phyloP scores from a whole-genome alignment of 2,888 invertebrate genomes.

The Cantharis rustica region DNA sequence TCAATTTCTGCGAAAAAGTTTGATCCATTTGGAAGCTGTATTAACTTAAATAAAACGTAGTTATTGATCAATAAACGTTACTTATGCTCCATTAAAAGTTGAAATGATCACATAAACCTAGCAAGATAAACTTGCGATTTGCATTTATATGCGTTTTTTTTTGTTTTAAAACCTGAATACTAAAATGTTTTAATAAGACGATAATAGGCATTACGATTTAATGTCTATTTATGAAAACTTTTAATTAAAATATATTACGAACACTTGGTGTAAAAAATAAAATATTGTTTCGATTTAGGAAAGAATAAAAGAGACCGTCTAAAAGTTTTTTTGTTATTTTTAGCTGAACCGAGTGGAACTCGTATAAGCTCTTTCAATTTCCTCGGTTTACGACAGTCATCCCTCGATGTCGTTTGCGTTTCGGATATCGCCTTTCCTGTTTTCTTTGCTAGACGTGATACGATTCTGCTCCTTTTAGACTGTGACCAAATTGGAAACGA shows the following conservation, averaged over 20 bases:
- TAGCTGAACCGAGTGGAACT: slow-evolving; percentile 41
- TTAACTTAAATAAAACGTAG: slow-evolving; percentile 38
- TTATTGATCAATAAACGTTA: slow-evolving; percentile 50
- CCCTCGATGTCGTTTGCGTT: slow-evolving; percentile 44
- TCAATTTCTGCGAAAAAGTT: slow-evolving; percentile 26
- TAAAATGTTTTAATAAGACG: slow-evolving; percentile 41
- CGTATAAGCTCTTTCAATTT: slow-evolving; percentile 47
- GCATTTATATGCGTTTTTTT: slow-evolving; percentile 47
- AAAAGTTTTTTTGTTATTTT: slow-evolving; percentile 40
- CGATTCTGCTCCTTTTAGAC: slow-evolving; percentile 38
- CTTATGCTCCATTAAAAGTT: slow-evolving; percentile 50
- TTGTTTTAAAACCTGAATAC: slow-evolving; percentile 45
- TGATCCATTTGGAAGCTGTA: slow-evolving; percentile 35
- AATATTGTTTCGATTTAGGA: slow-evolving; percentile 33
- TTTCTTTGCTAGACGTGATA: slow-evolving; percentile 43
- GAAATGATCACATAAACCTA: slow-evolving; percentile 48
- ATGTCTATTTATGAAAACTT: slow-evolving; percentile 28
- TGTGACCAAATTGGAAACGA: slow-evolving; percentile 32
- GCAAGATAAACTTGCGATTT: slow-evolving; percentile 51
- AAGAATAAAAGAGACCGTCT: slow-evolving; percentile 31
- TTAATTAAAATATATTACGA: slow-evolving; percentile 40
- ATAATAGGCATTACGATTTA: slow-evolving; percentile 33
- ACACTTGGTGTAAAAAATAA: slow-evolving; percentile 10
- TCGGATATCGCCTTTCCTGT: slow-evolving; percentile 46
- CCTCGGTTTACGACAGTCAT: slow-evolving; percentile 44